Evolutionary conservation across 2,888 invertebrate species (phyloP).

Genomic region (Drosophila kanekoi): DNA sequence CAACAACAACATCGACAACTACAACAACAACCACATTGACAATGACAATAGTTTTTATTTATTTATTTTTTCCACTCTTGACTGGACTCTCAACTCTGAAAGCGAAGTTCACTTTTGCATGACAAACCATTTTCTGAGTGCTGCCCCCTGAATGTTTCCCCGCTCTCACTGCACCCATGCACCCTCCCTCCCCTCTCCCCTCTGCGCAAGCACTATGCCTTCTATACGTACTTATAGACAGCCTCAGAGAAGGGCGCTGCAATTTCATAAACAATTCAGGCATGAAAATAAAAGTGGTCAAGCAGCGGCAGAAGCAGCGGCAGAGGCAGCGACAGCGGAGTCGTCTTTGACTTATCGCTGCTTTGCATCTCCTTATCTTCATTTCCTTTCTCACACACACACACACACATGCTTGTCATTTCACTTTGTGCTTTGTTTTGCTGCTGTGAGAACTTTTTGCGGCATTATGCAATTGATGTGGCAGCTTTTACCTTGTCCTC

Average conservation of each 20-base stretch:
- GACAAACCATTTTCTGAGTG: slow-evolving; percentile 71
- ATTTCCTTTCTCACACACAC: slow-evolving; percentile 36
- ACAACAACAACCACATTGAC: slow-evolving; percentile 23
- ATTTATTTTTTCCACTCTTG: slow-evolving; percentile 64
- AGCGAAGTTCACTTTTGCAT: slow-evolving; percentile 75
- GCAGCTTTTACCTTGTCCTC: slow-evolving; percentile 17
- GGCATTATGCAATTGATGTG: slow-evolving; percentile 46
- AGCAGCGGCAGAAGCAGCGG: slow-evolving; percentile 27
- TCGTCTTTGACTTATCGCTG: slow-evolving; percentile 46
- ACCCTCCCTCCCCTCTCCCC: neutral
- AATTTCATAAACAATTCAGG: slow-evolving; percentile 75
- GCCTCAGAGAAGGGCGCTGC: slow-evolving; percentile 42
- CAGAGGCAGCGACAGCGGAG: slow-evolving; percentile 22
- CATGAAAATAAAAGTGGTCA: slow-evolving; percentile 80
- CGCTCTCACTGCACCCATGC: neutral
- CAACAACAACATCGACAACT: slow-evolving; percentile 15
- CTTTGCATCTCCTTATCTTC: slow-evolving; percentile 54
- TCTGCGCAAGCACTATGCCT: neutral
- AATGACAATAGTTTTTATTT: slow-evolving; percentile 64
- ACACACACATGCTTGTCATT: slow-evolving; percentile 10
- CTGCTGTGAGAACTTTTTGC: slow-evolving; percentile 50
- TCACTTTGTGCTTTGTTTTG: slow-evolving; percentile 25
- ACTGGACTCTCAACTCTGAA: slow-evolving; percentile 61
- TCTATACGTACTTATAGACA: no score
- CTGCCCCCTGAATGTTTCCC: no score